Percentiles rank a stretch among this genome's conserved stretches.
phyloP scores from a whole-genome alignment of 2,888 invertebrate genomes.

The Drosophila mulleri region DNA sequence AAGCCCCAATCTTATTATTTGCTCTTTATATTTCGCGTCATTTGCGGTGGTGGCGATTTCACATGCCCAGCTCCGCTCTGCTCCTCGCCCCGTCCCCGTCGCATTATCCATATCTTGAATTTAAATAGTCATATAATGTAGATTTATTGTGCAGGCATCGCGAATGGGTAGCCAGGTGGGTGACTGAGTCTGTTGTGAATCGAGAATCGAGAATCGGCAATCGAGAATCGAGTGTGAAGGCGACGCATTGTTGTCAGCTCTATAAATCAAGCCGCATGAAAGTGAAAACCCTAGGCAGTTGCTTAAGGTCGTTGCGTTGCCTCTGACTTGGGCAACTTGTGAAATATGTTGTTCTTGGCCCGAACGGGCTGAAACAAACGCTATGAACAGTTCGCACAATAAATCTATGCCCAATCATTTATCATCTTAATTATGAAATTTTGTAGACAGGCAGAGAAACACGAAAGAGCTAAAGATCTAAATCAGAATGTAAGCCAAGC shows the following conservation, averaged over 20 bases:
- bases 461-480: background rate
- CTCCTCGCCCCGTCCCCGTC: background rate
- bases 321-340: constrained; percentile 16
- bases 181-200: constrained; percentile 9
- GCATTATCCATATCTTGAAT: background rate
- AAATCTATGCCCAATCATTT: constrained; percentile 56
- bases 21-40: constrained; percentile 3
- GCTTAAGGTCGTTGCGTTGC: background rate
- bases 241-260: constrained; percentile 2
- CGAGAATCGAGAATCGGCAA: constrained; percentile 52
- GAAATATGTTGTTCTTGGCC: constrained; percentile 60
- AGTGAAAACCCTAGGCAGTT: constrained; percentile 28
- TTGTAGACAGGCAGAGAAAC: constrained; percentile 5
- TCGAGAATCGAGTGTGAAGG: constrained; percentile 55
- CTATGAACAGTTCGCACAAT: constrained; percentile 50
- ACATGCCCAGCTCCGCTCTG: background rate
- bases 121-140: constrained; percentile 55
- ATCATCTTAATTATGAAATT: constrained; percentile 58
- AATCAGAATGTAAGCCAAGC: background rate
- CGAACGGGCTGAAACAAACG: constrained; percentile 27
- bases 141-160: constrained; percentile 46
- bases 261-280: constrained; percentile 18
- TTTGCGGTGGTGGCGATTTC: constrained; percentile 29
- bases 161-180: constrained; percentile 4
- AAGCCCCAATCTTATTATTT: background rate